Evolutionary conservation across 2,888 invertebrate species (phyloP).

Genomic region (Drosophila falleni): DNA sequence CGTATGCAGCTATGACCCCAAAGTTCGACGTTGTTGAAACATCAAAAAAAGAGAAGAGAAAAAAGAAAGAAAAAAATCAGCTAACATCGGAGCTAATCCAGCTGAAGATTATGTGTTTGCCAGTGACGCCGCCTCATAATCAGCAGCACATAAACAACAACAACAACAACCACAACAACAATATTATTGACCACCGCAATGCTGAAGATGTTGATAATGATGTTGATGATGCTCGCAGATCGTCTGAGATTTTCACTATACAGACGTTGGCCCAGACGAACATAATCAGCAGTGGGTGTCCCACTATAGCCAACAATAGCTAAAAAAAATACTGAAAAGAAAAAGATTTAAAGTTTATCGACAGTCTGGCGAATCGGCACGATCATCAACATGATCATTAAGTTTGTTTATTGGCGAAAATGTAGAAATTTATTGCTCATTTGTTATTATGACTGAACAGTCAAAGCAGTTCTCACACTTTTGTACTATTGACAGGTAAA

Average conservation of each 20-base stretch:
- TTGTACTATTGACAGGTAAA: conserved; percentile 64
- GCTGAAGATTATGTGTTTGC: conserved; percentile 63
- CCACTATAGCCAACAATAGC: conserved; percentile 14
- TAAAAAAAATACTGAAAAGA: not conserved
- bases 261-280: conserved; percentile 68
- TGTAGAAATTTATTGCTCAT: conserved; percentile 78
- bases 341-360: conserved; percentile 15
- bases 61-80: conserved; percentile 24
- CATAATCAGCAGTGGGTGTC: conserved; percentile 77
- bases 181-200: conserved; percentile 68
- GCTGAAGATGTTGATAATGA: conserved; percentile 30
- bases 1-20: conserved; percentile 72
- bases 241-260: conserved; percentile 58
- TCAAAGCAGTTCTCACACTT: conserved; percentile 73
- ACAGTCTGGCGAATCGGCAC: conserved; percentile 28
- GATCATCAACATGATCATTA: conserved; percentile 70
- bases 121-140: conserved; percentile 78
- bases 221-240: conserved; percentile 56
- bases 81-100: conserved; percentile 19
- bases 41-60: conserved; percentile 69
- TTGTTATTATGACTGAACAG: conserved; percentile 66
- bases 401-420: conserved; percentile 80
- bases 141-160: conserved; percentile 81
- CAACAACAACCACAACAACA: not conserved
- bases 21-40: conserved; percentile 79